Evolutionary conservation across 1,140 invertebrate genomes (phyloP).

Genomic region (Trichomalopsis sarcophagae): DNA sequence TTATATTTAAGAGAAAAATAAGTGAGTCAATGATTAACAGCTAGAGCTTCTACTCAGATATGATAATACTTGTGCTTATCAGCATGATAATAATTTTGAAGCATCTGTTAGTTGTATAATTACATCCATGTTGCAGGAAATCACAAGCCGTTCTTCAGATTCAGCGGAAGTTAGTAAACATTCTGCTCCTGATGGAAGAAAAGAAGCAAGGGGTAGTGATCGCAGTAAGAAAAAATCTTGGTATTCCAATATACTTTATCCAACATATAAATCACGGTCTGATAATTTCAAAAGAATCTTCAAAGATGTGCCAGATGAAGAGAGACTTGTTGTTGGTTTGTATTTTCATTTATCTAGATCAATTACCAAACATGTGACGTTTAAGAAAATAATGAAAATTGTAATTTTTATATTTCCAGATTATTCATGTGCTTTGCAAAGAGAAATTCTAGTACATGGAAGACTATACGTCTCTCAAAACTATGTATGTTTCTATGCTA

Average conservation of each 20-base stretch:
- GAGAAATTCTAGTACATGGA: slow-evolving; percentile 94
- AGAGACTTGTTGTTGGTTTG: slow-evolving; percentile 94
- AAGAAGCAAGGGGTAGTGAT: slow-evolving; percentile 67
- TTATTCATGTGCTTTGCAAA: slow-evolving; percentile 96
- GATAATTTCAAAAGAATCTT: slow-evolving; percentile 95
- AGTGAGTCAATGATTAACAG: not conserved
- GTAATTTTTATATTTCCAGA: slow-evolving; percentile 78
- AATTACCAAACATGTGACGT: not conserved
- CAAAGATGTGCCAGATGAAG: slow-evolving; percentile 92
- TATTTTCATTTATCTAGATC: slow-evolving; percentile 38
- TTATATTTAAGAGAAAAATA: not conserved
- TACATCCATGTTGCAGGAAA: slow-evolving; percentile 57
- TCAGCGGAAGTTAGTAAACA: slow-evolving; percentile 63
- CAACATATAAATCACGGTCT: slow-evolving; percentile 93
- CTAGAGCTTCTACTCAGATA: not conserved
- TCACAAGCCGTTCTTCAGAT: slow-evolving; percentile 63
- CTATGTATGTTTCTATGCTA: slow-evolving; percentile 96
- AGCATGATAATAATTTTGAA: slow-evolving; percentile 36
- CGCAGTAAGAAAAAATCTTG: slow-evolving; percentile 85
- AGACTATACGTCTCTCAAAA: slow-evolving; percentile 94
- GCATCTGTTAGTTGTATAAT: slow-evolving; percentile 50
- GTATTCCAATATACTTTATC: slow-evolving; percentile 92
- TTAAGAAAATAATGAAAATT: slow-evolving; percentile 30
- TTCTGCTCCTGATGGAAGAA: slow-evolving; percentile 65
- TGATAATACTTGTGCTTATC: slow-evolving; percentile 24